Evolutionary conservation across 2,888 invertebrate species (phyloP), one percentile per base, ranked within the genome.

Genomic region (Spilarctia lutea): DNA sequence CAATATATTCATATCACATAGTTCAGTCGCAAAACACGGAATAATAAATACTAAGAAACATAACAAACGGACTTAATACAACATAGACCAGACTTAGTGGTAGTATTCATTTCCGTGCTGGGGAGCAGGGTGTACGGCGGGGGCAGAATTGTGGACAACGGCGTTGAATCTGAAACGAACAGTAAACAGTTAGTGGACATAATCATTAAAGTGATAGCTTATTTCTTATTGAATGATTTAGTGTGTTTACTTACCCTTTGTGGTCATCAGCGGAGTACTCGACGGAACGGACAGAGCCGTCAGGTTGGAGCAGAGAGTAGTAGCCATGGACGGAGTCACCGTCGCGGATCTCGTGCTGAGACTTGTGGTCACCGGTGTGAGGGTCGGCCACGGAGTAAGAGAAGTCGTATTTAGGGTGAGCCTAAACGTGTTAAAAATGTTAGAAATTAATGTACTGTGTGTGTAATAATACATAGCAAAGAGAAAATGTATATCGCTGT

Each of bases 351-450:
- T 96, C 96, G 85, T 95, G 94, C 89, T 96, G 96, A 65, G 93
- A 92, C 90, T 96, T 96, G 89, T 96, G 94, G 91, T 96, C 96
- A 52, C 96, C 96, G 79, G 96, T 96, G 86, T 96, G 96, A 20
- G 94, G 93, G 89, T 96, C 96, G 65, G 95, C 89, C 77, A 96
- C 96, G 77, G 96, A 96, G 90, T 96, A 96, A 30, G 93, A 92
- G 88, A 93, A 96, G 86, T 94, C 91, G 84, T 94, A 94, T 90
- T 92, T 93, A 39, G 94, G 94, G 79, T 94, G 90, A 69, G 93
- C 90, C 93, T 94, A 75, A 11, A 79, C 76, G 39, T 71, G 33
- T 33, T 33, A 3, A 33, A 27, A 27, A 13, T 27, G 3, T 27
- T 27, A 60, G 27, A 27, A 11, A 60, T 27, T 60, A 2, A 27